These are phyloP conservation scores for Andrena chrysosceles DNA, from an alignment of 2,888 invertebrate genomes.

Conservation along the genomic window DNA sequence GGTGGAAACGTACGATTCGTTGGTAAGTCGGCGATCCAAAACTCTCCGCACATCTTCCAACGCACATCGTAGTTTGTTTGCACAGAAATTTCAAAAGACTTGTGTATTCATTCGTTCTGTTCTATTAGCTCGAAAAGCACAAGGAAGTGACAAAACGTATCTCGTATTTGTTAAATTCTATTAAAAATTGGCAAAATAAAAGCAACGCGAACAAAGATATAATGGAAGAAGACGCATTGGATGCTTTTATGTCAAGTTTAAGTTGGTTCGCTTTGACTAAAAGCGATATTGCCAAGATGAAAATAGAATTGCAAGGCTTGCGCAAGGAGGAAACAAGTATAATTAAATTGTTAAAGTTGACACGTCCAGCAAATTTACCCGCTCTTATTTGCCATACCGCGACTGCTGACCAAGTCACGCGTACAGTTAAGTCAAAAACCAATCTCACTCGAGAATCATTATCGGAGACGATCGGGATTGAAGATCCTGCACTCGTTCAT, in stretches of 20 bases:
- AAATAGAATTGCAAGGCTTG: slow-evolving; percentile 89
- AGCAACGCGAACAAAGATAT: slow-evolving; percentile 64
- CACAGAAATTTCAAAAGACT: not conserved
- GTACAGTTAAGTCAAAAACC: not conserved
- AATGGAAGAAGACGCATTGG: slow-evolving; percentile 90
- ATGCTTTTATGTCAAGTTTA: slow-evolving; percentile 92
- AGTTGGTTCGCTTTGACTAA: slow-evolving; percentile 86
- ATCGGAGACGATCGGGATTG: not conserved
- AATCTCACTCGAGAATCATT: not conserved
- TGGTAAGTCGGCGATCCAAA: slow-evolving; percentile 85
- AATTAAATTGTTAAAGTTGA: slow-evolving; percentile 90
- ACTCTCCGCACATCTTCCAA: not conserved
- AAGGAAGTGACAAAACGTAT: slow-evolving; percentile 86
- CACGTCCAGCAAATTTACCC: slow-evolving; percentile 89
- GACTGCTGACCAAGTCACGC: not conserved
- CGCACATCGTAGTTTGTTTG: slow-evolving; percentile 27
- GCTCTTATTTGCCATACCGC: slow-evolving; percentile 83
- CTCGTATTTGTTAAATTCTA: slow-evolving; percentile 86
- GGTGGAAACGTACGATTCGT: slow-evolving; percentile 89
- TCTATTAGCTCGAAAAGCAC: slow-evolving; percentile 88
- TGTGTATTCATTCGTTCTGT: not conserved
- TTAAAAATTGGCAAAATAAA: slow-evolving; percentile 84
- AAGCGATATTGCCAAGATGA: slow-evolving; percentile 88
- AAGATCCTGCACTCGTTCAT: not conserved
- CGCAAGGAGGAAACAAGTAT: slow-evolving; percentile 89